phyloP scores from a whole-genome alignment of 2,888 invertebrate species.

The Drosophila pegasa region DNA sequence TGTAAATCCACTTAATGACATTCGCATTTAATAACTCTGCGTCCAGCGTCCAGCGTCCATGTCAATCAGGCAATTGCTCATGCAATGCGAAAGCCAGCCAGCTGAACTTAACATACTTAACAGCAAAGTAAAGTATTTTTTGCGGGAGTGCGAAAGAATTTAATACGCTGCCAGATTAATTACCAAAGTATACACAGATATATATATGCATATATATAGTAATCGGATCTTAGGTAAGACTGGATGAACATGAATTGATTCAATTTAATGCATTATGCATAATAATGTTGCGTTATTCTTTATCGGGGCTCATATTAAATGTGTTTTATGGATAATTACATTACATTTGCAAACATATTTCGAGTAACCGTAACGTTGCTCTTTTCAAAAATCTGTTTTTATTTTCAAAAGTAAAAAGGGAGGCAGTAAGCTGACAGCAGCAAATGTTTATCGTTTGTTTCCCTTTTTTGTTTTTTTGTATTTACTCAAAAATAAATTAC shows the following conservation, averaged over 20 bases:
- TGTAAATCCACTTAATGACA: conserved; percentile 50
- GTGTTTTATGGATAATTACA: conserved; percentile 44
- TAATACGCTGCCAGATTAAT: background rate
- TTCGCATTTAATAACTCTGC: conserved; percentile 38
- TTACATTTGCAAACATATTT: conserved; percentile 37
- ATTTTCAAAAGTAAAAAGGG: background rate
- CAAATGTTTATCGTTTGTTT: conserved; percentile 40
- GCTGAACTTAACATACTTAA: conserved; percentile 22
- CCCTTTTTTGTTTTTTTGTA: conserved; percentile 2
- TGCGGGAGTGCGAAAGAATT: background rate
- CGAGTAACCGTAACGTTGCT: background rate
- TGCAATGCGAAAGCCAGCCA: conserved; percentile 30
- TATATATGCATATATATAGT: background rate
- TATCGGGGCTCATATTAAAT: background rate
- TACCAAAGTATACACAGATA: no score
- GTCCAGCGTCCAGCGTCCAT: no score
- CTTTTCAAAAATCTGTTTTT: conserved; percentile 22
- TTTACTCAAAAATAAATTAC: conserved; percentile 50
- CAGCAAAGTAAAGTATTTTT: background rate
- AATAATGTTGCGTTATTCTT: background rate
- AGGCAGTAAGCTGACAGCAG: conserved; percentile 47
- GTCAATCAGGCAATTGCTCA: conserved; percentile 41
- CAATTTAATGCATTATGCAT: background rate
- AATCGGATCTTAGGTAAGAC: conserved; percentile 5
- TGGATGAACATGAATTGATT: background rate